Evolutionary conservation across 1,140 invertebrate species (phyloP), one percentile per base, ranked within the genome.

Genomic region (Vanessa atalanta): DNA sequence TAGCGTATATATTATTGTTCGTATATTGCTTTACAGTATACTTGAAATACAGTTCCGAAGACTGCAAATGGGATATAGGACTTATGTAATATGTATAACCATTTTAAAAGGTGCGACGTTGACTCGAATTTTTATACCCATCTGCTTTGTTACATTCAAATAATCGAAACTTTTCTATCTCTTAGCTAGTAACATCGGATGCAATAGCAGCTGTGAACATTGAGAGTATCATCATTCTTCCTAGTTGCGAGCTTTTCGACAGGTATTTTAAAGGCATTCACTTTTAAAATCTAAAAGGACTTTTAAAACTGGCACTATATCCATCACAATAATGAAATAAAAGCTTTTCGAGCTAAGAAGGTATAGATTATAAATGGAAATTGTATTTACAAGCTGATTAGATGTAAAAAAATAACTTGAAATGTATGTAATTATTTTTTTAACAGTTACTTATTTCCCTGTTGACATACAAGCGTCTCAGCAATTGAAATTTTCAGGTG

Each of bases 261-360:
- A 83, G 79, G 78, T 78, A 77, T 80, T 78, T 77, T 76, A 75
- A 78, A 83, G 79, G 78, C 78, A 75, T 76, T 77, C 72, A 75
- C 43, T 73, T 67, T 60, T 37, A 50, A 67, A 12, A 57, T 26
- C 9, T 57, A 57, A 23, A 57, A 57, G 23, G n/a, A 53, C 26
- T 31, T 31, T 31, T 31, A 31, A 1, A 53, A 53, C 50, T 16
- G 15, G n/a, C 50, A 16, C n/a, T 16, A 53, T 53, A 53, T 53
- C 50, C 50, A 53, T 53, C 50, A 53, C 14, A 53, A 53, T 16
- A 53, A 3, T 20, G n/a, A n/a, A 53, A 16, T 16, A n/a, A 53
- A 53, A 53, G 15, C 50, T 53, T 53, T 53, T n/a, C n/a, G n/a
- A 5, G 50, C 15, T 4, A 53, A 7, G n/a, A 53, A n/a, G 50